Conservation (phyloP, 2,113 vertebrate species). For the Anoura caudifer region DNA sequence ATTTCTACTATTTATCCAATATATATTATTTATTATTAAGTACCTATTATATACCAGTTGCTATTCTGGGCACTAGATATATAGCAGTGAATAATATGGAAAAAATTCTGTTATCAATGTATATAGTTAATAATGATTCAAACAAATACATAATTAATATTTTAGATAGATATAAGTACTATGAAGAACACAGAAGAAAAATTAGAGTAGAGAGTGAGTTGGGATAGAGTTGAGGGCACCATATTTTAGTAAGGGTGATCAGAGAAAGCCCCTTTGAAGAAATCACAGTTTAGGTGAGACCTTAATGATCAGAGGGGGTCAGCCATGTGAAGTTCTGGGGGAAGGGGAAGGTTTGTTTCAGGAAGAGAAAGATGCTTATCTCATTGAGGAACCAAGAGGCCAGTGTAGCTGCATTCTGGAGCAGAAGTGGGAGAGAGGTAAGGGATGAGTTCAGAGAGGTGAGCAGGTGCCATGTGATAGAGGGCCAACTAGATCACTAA, state of each 20-base stretch:
- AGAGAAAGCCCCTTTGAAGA: neutral
- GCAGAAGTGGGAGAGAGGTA: neutral
- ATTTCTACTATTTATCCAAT: neutral
- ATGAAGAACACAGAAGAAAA: neutral
- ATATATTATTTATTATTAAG: neutral
- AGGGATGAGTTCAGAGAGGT: neutral
- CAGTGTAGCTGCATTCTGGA: neutral
- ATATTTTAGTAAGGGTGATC: neutral
- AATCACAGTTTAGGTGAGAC: neutral
- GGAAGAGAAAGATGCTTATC: neutral
- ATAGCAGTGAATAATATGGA: neutral
- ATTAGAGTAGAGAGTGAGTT: neutral
- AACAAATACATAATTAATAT: neutral
- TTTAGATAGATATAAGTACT: neutral
- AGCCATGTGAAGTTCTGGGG: neutral
- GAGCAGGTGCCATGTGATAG: neutral
- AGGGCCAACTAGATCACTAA: neutral
- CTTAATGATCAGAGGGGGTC: neutral
- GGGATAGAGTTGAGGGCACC: neutral
- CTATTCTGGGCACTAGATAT: neutral
- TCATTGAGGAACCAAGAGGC: neutral
- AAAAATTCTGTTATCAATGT: neutral
- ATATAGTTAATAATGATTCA: neutral
- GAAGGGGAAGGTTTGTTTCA: neutral
- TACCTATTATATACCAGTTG: neutral